Conservation (phyloP, 1,140 invertebrate genomes). For the Drosophila azteca region DNA sequence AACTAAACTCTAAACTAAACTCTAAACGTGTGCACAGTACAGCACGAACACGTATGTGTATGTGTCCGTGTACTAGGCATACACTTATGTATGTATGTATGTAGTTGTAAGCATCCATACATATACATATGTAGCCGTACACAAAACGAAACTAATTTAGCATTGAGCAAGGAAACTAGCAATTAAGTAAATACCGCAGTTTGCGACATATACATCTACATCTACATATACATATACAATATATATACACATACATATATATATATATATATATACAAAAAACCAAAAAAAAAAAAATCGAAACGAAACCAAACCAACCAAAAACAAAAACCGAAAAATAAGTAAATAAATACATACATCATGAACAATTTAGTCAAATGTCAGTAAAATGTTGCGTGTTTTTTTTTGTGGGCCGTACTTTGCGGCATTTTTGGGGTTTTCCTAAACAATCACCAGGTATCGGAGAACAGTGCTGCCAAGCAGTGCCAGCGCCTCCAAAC, state of each 20-base stretch:
- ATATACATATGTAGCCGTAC: constrained; percentile 46
- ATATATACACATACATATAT: constrained; percentile 39
- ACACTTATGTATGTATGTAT: no score
- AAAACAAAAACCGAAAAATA: constrained; percentile 19
- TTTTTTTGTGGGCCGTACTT: constrained; percentile 8
- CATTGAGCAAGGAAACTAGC: constrained; percentile 36
- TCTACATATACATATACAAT: constrained; percentile 32
- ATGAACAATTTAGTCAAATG: constrained; percentile 77
- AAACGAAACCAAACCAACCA: constrained; percentile 11
- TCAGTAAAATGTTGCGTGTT: constrained; percentile 39
- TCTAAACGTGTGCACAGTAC: no score
- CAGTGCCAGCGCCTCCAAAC: no score
- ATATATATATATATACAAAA: constrained; percentile 20
- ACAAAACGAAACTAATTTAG: constrained; percentile 64
- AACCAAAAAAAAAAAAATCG: constrained; percentile 32
- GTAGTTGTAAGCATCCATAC: constrained; percentile 8
- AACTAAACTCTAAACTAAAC: no score
- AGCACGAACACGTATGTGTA: no score
- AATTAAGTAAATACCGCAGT: constrained; percentile 57
- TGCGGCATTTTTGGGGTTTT: neutral
- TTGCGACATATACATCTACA: constrained; percentile 52
- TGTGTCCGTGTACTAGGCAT: no score
- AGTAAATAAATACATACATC: constrained; percentile 68
- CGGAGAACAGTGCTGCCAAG: no score
- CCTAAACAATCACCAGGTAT: no score